A percentile compares a stretch with the other conserved stretches of the same genome.
phyloP scores from a whole-genome alignment of 2,113 vertebrate genomes.

The Nerophis lumbriciformis region DNA sequence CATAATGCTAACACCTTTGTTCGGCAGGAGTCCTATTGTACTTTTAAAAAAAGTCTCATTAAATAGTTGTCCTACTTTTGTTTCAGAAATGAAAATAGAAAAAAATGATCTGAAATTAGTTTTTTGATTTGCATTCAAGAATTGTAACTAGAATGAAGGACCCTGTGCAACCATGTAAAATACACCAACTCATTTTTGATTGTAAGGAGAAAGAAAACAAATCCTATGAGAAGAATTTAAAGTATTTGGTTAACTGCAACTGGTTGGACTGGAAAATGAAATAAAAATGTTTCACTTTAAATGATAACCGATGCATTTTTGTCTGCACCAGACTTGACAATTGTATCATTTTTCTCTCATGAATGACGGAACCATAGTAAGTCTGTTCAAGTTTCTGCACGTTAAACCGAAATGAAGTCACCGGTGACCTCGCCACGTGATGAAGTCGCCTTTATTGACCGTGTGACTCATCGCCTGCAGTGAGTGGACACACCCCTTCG shows the following conservation, averaged over 20 bases:
- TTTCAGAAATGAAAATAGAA: too few species aligned
- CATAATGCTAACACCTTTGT: too few species aligned
- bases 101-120: too few species aligned
- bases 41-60: too few species aligned
- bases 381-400: not conserved
- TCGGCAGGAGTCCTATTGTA: too few species aligned
- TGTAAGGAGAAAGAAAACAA: not conserved
- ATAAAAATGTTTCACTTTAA: too few species aligned
- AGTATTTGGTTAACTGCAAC: not conserved
- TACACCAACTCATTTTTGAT: too few species aligned
- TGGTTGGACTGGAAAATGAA: constrained; percentile 6
- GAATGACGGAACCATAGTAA: not conserved
- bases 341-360: not conserved
- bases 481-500: constrained; percentile 31
- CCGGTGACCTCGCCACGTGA: not conserved
- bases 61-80: too few species aligned
- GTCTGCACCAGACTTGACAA: not conserved
- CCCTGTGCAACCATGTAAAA: too few species aligned
- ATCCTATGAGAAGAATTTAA: not conserved
- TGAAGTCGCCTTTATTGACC: not conserved
- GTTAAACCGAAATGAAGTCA: not conserved
- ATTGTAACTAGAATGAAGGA: too few species aligned
- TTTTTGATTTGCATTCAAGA: too few species aligned
- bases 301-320: not conserved
- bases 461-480: constrained; percentile 9